These are phyloP conservation scores for Lasioglossum morio DNA, from an alignment of 2,888 invertebrate genomes.

Conservation along the genomic window DNA sequence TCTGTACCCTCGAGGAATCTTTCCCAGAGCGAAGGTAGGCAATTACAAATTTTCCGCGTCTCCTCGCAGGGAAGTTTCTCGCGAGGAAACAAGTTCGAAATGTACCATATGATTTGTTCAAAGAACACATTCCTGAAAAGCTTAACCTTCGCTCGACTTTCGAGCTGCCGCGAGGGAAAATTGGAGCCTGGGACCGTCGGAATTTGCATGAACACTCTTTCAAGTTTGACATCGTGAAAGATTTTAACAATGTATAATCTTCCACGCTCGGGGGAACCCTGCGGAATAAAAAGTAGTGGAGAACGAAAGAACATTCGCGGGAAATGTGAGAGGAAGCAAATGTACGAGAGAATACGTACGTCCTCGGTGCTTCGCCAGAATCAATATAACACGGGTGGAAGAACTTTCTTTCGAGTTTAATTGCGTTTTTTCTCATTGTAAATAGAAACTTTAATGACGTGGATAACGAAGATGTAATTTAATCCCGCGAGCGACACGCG, in stretches of 20 bases:
- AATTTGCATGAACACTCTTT: background rate
- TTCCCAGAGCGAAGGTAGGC: background rate
- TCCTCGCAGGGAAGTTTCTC: background rate
- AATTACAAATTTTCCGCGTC: background rate
- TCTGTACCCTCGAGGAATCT: background rate
- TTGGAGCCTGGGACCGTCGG: background rate
- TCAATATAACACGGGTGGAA: background rate
- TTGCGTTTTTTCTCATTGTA: background rate
- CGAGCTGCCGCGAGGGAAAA: background rate
- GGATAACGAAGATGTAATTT: background rate
- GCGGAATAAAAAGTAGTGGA: background rate
- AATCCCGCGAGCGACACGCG: background rate
- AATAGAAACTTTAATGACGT: background rate
- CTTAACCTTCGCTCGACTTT: constrained; percentile 1
- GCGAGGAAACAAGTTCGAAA: background rate
- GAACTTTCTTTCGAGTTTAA: background rate
- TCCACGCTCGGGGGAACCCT: background rate
- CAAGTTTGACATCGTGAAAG: background rate
- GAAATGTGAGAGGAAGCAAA: background rate
- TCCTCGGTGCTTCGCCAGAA: background rate
- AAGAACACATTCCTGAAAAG: constrained; percentile 8
- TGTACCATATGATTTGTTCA: background rate
- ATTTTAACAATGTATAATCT: constrained; percentile 20
- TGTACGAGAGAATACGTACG: background rate
- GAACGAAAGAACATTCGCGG: background rate